Percentiles rank a stretch among this genome's conserved stretches.
phyloP scores from a whole-genome alignment of 2,113 vertebrate genomes.

The Anas platyrhynchos region DNA sequence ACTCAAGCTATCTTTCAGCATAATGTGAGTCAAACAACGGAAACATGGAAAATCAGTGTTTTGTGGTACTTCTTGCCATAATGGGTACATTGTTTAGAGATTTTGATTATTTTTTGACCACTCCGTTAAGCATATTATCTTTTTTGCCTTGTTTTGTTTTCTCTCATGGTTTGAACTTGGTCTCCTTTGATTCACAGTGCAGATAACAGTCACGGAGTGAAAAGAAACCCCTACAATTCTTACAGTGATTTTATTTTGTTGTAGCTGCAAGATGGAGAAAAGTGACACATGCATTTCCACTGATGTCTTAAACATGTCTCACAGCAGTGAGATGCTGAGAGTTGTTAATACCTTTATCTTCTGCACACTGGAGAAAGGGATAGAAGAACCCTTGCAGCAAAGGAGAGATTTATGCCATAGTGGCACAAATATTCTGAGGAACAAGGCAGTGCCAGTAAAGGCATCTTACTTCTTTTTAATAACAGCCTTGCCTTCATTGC shows the following conservation, averaged over 20 bases:
- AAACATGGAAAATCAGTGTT: not conserved
- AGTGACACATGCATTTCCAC: not conserved
- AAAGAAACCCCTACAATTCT: not conserved
- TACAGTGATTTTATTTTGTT: not conserved
- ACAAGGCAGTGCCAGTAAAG: not conserved
- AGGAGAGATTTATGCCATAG: not conserved
- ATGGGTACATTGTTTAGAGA: not conserved
- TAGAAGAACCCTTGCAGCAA: not conserved
- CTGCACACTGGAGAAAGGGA: not conserved
- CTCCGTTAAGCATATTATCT: not conserved
- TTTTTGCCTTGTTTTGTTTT: not conserved
- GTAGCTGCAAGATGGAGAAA: not conserved
- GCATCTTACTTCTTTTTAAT: not conserved
- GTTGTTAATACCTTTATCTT: not conserved
- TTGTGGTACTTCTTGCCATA: not conserved
- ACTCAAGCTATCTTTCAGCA: not conserved
- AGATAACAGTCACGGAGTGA: not conserved
- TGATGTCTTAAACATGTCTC: not conserved
- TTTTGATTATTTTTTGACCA: not conserved
- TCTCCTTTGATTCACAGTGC: not conserved
- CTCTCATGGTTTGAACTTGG: not conserved
- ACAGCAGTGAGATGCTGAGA: not conserved
- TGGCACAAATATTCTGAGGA: not conserved
- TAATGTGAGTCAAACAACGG: not conserved
- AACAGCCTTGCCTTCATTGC: not conserved